Evolutionary conservation across 1,140 invertebrate genomes (phyloP).

Genomic region (Hetaerina americana): DNA sequence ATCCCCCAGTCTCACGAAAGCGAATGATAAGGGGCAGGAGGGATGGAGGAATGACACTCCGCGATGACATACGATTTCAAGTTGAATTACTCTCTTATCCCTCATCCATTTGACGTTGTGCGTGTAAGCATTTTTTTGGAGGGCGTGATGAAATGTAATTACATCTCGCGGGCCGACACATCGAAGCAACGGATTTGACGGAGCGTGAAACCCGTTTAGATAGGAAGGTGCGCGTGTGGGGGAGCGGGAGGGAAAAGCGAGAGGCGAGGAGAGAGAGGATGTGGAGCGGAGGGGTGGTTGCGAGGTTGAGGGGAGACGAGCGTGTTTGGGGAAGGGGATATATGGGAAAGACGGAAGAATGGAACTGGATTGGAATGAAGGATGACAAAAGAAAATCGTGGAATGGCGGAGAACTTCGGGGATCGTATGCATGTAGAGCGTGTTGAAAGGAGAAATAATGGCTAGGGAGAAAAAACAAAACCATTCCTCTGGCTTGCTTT

Average conservation of each 20-base stretch:
- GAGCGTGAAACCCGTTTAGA: neutral
- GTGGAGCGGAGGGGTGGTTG: neutral
- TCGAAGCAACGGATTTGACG: neutral
- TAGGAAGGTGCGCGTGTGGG: neutral
- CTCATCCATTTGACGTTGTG: neutral
- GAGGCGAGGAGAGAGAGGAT: neutral
- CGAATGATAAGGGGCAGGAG: neutral
- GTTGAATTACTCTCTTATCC: neutral
- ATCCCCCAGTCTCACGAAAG: neutral
- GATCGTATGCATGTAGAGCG: too few species aligned
- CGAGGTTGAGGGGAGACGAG: neutral
- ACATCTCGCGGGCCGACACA: neutral
- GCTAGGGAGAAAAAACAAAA: too few species aligned
- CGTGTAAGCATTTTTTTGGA: neutral
- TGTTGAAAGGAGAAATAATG: too few species aligned
- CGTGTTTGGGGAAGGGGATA: too few species aligned
- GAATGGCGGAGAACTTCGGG: too few species aligned
- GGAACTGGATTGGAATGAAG: neutral
- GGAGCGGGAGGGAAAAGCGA: neutral
- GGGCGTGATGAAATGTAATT: neutral
- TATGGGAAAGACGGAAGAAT: too few species aligned
- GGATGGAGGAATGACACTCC: neutral
- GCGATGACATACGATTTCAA: neutral
- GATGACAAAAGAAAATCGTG: neutral
- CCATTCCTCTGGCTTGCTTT: too few species aligned